Evolutionary conservation across 2,113 vertebrate genomes (phyloP).

Genomic region (Falco punctatus): DNA sequence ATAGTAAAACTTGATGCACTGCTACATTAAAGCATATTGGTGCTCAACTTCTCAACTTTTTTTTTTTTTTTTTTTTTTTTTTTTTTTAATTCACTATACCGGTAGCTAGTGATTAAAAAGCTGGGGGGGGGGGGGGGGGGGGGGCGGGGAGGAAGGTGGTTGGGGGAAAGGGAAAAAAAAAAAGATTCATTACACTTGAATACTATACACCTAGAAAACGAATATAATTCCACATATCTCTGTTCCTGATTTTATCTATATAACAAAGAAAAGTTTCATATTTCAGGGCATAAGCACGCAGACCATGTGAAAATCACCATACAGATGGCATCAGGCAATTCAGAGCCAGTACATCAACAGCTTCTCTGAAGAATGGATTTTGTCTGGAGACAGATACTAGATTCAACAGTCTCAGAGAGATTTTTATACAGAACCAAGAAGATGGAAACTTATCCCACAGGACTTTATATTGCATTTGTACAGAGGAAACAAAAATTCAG

Average conservation of each 20-base stretch:
- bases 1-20: background rate
- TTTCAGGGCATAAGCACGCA: background rate
- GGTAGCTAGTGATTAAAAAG: background rate
- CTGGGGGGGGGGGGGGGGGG: too few relatives aligned
- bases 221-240: conserved; percentile 5
- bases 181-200: background rate
- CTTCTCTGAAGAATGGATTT: background rate
- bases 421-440: background rate
- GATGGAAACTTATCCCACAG: background rate
- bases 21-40: background rate
- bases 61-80: background rate
- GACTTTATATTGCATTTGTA: background rate
- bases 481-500: background rate
- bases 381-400: background rate
- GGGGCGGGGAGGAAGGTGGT: too few relatives aligned
- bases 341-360: background rate
- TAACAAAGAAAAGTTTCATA: conserved; percentile 13
- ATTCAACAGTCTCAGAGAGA: background rate
- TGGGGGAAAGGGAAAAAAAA: too few relatives aligned
- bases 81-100: background rate
- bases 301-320: background rate
- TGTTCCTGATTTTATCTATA: conserved; percentile 31
- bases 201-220: background rate
- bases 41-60: background rate
- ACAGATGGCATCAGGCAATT: background rate